Evolutionary conservation across 2,888 invertebrate genomes (phyloP).

Genomic region (Acronicta aceris): DNA sequence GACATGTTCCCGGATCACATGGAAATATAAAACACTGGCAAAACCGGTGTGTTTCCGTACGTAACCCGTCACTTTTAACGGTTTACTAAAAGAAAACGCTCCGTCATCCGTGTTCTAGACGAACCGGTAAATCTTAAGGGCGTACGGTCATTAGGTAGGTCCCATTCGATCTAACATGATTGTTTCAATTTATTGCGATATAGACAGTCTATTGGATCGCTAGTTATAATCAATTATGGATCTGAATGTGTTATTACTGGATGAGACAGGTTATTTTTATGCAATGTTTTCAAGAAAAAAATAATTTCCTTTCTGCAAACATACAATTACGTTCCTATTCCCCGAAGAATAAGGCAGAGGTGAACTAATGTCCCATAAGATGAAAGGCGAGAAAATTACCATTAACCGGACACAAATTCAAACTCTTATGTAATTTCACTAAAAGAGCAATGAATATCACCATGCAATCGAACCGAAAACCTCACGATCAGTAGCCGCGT

Average conservation of each 20-base stretch:
- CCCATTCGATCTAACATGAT: conserved; percentile 53
- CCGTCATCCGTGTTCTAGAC: conserved; percentile 45
- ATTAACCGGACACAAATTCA: too few species aligned
- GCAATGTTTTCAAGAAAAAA: too few species aligned
- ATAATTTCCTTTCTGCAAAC: background rate
- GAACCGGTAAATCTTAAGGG: conserved; percentile 50
- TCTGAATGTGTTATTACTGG: background rate
- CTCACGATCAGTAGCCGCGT: too few species aligned
- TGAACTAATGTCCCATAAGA: too few species aligned
- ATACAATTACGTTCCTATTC: too few species aligned
- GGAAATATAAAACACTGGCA: conserved; percentile 43
- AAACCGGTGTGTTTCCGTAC: conserved; percentile 57
- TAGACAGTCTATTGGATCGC: conserved; percentile 6
- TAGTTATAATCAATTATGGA: conserved; percentile 9
- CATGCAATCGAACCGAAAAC: too few species aligned
- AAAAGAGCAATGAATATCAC: too few species aligned
- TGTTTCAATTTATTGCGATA: conserved; percentile 44
- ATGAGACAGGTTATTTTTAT: background rate
- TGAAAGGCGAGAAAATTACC: too few species aligned
- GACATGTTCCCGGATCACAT: conserved; percentile 51
- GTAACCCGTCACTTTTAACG: conserved; percentile 52
- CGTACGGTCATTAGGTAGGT: conserved; percentile 31
- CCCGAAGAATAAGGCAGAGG: too few species aligned
- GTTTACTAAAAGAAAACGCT: conserved; percentile 57
- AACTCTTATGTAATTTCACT: too few species aligned